A percentile compares a stretch with the other conserved stretches of the same genome.
Conservation (phyloP, 2,888 invertebrate genomes). For the Tinea trinotella region DNA sequence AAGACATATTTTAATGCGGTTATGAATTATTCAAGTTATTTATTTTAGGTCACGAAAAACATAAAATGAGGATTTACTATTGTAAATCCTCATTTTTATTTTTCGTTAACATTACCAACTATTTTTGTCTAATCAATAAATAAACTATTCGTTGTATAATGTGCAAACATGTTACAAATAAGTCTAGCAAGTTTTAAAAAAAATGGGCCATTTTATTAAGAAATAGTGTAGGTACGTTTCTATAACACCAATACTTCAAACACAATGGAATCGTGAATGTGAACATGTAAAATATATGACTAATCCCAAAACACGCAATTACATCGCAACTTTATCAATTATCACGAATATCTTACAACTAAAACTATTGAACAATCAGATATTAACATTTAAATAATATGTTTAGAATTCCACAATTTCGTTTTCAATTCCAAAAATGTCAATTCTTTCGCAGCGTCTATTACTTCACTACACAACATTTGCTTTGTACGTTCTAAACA, state of each 20-base stretch:
- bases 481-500: neutral
- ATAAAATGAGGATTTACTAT: too few relatives aligned
- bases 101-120: neutral
- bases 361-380: slow-evolving; percentile 47
- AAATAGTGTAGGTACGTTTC: too few relatives aligned
- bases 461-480: neutral
- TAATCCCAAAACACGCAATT: slow-evolving; percentile 35
- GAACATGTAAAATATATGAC: neutral
- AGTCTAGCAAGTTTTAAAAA: too few relatives aligned
- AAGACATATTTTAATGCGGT: too few relatives aligned
- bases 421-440: slow-evolving; percentile 35
- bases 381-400: slow-evolving; percentile 48
- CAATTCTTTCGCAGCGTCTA: neutral
- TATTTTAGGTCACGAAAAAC: too few relatives aligned
- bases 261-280: neutral
- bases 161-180: too few relatives aligned
- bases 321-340: slow-evolving; percentile 33
- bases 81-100: too few relatives aligned
- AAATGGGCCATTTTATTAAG: too few relatives aligned
- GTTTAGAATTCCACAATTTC: slow-evolving; percentile 47
- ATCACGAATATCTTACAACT: slow-evolving; percentile 59
- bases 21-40: too few relatives aligned
- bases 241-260: neutral
- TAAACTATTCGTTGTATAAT: neutral
- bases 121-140: neutral